Percentiles rank a stretch among this genome's conserved stretches.
These are phyloP conservation scores for Manduca sexta DNA, from an alignment of 1,140 invertebrate genomes.

Conservation along the genomic window DNA sequence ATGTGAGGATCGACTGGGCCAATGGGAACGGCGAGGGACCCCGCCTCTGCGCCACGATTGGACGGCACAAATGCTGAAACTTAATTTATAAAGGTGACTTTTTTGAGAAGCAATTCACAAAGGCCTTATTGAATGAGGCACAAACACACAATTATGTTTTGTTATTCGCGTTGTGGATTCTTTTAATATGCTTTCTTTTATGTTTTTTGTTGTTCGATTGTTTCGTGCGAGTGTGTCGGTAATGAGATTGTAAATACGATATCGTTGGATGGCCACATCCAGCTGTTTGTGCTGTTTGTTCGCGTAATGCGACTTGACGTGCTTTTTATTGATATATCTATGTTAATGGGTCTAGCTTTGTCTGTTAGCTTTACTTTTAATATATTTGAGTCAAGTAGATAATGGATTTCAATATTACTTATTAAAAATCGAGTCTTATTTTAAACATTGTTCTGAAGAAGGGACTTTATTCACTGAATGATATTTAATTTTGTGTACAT, in stretches of 20 bases:
- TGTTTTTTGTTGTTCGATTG: constrained; percentile 8
- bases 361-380: neutral
- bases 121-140: constrained; percentile 2
- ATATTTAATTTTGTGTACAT: no score
- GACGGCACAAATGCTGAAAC: constrained; percentile 45
- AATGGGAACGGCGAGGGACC: constrained; percentile 30
- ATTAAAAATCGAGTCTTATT: no score
- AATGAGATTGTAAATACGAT: constrained; percentile 13
- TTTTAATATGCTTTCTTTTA: constrained; percentile 44
- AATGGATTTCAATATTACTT: no score
- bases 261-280: constrained; percentile 1
- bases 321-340: no score
- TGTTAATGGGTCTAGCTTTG: neutral
- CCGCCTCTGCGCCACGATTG: constrained; percentile 49
- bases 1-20: constrained; percentile 33
- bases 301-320: constrained; percentile 1
- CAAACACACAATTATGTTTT: constrained; percentile 22
- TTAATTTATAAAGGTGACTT: constrained; percentile 70
- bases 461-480: no score
- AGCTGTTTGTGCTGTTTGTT: constrained; percentile 3
- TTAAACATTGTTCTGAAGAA: no score
- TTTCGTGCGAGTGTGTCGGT: constrained; percentile 6
- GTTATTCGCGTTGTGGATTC: constrained; percentile 55
- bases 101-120: constrained; percentile 8
- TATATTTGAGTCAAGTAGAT: neutral